A percentile compares a stretch with the other conserved stretches of the same genome.
Conservation (phyloP, 2,888 invertebrate genomes). For the Rugalucina vietnamica region DNA sequence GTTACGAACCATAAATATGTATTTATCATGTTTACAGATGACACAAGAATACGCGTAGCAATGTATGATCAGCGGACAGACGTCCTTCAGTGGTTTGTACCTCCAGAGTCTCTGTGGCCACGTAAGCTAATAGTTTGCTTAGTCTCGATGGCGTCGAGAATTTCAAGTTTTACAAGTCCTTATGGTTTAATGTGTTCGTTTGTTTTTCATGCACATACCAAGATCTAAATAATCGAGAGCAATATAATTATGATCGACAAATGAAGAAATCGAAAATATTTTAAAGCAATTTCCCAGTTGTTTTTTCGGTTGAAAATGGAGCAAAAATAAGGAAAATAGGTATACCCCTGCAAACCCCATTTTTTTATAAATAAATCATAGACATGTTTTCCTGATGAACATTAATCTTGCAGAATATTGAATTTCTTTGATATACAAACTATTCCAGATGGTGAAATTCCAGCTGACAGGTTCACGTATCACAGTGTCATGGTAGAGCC, state of each 20-base stretch:
- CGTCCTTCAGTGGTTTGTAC: conserved; percentile 39
- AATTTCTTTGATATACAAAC: not conserved
- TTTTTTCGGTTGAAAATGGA: not conserved
- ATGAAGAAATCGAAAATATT: too few species aligned
- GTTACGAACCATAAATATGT: not conserved
- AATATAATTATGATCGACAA: too few species aligned
- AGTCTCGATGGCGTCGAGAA: too few species aligned
- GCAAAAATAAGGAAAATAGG: not conserved
- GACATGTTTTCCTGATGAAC: not conserved
- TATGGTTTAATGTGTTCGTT: too few species aligned
- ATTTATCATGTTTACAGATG: not conserved
- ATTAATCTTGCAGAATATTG: not conserved
- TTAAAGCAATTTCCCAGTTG: not conserved
- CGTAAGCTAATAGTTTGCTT: conserved; percentile 3
- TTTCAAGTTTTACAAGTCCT: too few species aligned
- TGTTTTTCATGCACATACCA: too few species aligned
- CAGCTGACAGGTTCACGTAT: not conserved
- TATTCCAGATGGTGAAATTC: not conserved
- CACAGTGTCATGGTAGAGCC: not conserved
- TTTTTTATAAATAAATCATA: not conserved
- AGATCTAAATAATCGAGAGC: too few species aligned
- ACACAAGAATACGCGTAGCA: conserved; percentile 25
- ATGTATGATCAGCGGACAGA: conserved; percentile 24
- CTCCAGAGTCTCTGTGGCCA: conserved; percentile 16
- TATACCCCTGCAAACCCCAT: not conserved